phyloP scores from a whole-genome alignment of 1,140 invertebrate species.

The Drosophila rufa region DNA sequence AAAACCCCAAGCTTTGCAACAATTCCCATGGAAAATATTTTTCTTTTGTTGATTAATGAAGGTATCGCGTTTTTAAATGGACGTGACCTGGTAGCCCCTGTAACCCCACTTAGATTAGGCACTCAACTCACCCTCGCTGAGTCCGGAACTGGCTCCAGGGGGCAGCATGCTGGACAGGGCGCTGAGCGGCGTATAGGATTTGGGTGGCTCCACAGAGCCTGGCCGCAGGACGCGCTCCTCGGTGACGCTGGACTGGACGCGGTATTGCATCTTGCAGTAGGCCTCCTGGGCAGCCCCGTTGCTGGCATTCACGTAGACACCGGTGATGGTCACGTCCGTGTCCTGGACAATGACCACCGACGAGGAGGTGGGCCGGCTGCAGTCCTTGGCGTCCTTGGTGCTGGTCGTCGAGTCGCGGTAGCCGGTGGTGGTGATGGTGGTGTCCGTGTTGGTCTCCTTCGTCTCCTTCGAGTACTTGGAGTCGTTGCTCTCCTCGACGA shows the following conservation, averaged over 20 bases:
- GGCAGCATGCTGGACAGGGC: conserved; percentile 95
- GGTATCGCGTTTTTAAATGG: neutral
- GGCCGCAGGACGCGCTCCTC: conserved; percentile 86
- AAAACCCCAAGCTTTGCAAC: neutral
- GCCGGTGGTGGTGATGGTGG: conserved; percentile 75
- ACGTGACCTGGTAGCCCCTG: neutral
- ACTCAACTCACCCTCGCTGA: conserved; percentile 70
- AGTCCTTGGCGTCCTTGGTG: conserved; percentile 80
- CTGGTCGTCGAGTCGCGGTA: conserved; percentile 74
- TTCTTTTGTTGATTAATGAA: neutral
- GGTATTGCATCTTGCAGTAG: conserved; percentile 94
- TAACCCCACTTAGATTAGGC: neutral
- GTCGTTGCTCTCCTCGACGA: conserved; percentile 81
- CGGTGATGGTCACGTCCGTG: conserved; percentile 94
- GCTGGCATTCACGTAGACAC: conserved; percentile 91
- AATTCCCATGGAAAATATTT: neutral
- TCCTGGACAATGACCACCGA: conserved; percentile 91
- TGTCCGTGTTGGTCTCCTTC: conserved; percentile 87
- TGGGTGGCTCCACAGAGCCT: conserved; percentile 92
- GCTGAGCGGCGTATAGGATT: conserved; percentile 92
- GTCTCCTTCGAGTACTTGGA: conserved; percentile 86
- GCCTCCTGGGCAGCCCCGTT: conserved; percentile 92
- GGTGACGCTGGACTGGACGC: conserved; percentile 85
- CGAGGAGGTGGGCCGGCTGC: conserved; percentile 83
- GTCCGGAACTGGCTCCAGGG: conserved; percentile 86